phyloP scores from a whole-genome alignment of 2,888 invertebrate species.

The Spisula solida region DNA sequence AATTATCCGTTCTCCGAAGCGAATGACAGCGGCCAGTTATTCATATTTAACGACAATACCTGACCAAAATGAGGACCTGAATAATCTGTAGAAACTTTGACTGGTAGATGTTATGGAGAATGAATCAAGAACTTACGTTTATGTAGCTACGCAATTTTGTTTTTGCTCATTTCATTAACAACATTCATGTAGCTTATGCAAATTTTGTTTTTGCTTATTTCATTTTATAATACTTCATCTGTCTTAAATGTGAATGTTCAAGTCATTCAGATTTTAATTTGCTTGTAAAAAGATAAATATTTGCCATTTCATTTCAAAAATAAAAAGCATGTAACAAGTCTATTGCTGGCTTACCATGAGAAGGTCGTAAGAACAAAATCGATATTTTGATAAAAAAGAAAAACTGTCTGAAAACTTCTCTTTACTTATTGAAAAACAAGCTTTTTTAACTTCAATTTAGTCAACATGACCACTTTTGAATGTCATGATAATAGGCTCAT shows the following conservation, averaged over 20 bases:
- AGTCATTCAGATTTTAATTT: background rate
- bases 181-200: background rate
- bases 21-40: slow-evolving; percentile 57
- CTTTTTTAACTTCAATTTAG: too few species aligned
- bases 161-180: slow-evolving; percentile 5
- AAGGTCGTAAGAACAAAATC: too few species aligned
- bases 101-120: background rate
- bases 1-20: slow-evolving; percentile 65
- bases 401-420: too few species aligned
- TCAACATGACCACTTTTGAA: too few species aligned
- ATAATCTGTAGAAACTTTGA: slow-evolving; percentile 47
- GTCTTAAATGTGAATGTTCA: background rate
- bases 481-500: too few species aligned
- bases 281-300: too few species aligned
- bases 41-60: slow-evolving; percentile 69
- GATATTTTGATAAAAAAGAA: too few species aligned
- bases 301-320: too few species aligned
- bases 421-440: too few species aligned
- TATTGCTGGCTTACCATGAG: too few species aligned
- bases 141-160: background rate
- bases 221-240: background rate
- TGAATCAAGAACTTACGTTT: background rate
- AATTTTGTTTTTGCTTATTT: background rate
- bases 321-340: too few species aligned
- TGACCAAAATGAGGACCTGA: slow-evolving; percentile 72